These are phyloP conservation scores for Alloscopus bannaensis DNA, from an alignment of 2,888 invertebrate species.

Conservation along the genomic window DNA sequence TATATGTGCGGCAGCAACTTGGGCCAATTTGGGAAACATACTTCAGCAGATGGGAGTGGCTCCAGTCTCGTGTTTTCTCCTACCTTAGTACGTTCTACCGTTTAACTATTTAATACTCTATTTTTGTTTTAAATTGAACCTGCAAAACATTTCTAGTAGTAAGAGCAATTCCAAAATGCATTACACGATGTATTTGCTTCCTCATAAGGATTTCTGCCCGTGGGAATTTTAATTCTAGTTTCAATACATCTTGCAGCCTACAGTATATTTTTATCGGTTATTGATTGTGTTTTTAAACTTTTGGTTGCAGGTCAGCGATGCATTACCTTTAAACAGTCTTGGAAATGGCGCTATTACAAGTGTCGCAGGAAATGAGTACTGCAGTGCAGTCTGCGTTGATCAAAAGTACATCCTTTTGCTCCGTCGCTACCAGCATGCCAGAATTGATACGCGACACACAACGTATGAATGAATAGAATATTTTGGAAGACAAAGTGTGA, in stretches of 20 bases:
- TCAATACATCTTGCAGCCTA: too few relatives aligned
- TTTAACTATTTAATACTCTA: too few relatives aligned
- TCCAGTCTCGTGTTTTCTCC: not conserved
- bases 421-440: conserved; percentile 26
- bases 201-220: too few relatives aligned
- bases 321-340: not conserved
- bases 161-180: too few relatives aligned
- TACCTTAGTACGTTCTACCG: not conserved
- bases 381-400: conserved; percentile 37
- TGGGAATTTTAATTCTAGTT: not conserved
- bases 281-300: not conserved
- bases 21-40: conserved; percentile 83
- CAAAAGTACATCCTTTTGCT: conserved; percentile 27
- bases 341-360: conserved; percentile 24
- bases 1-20: conserved; percentile 89
- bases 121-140: too few relatives aligned
- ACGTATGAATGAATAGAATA: conserved; percentile 23
- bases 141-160: too few relatives aligned
- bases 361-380: conserved; percentile 45
- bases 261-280: too few relatives aligned
- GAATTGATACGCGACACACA: conserved; percentile 40
- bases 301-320: not conserved
- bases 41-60: not conserved
- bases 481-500: too few relatives aligned
- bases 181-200: too few relatives aligned